Base-by-base conservation (phyloP, 2,113 vertebrate genomes). In the Apteryx owenii region DNA sequence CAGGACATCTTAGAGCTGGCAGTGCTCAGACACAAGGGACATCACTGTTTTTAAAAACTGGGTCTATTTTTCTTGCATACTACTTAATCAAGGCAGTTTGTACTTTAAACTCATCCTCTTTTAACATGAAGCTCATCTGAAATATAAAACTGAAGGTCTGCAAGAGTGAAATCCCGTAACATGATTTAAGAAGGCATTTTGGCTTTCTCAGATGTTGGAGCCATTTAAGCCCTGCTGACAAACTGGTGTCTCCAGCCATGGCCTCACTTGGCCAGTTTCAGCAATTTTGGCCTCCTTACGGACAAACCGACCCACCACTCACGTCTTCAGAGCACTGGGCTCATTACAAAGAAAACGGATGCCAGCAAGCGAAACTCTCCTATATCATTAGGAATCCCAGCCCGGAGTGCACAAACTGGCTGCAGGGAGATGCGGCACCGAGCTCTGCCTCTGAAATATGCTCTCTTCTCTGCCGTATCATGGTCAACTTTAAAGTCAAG, bases 371-470 rank as follows among this genome's bases (percentile, higher is more conserved):
- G 6, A 65, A 89, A 64, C 16, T 28, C 46, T 42, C 46, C 22
- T 22, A 0, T 11, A 31, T 17, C 36, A 31, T 26, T 14, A 16
- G 7, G 38, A n/a, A 12, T 77, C 44, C 50, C 65, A 31, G 58
- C 19, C 29, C 0, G 1, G 44, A 40, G 20, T 42, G 18, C 0
- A 1, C 25, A 38, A 21, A 17, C 2, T 1, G 22, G 46, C 73
- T 23, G 11, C 1, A 4, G 46, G 16, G 62, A 76, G 69, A 38
- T 65, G 81, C 38, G 28, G 38, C 33, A 10, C 25, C 11, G 33
- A 25, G 56, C 77, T 40, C 2, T 2, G 53, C 6, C 31, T 25
- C 31, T n/a, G 36, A 31, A 38, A 22, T 5, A 13, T 1, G 5
- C 16, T 56, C 42, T 23, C 22, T 54, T n/a, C 42, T 36, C 28